A percentile compares a stretch with the other conserved stretches of the same genome.
Evolutionary conservation across 2,797 vertebrate species (phyloP).

Genomic region (Myioborus melanocephalus): DNA sequence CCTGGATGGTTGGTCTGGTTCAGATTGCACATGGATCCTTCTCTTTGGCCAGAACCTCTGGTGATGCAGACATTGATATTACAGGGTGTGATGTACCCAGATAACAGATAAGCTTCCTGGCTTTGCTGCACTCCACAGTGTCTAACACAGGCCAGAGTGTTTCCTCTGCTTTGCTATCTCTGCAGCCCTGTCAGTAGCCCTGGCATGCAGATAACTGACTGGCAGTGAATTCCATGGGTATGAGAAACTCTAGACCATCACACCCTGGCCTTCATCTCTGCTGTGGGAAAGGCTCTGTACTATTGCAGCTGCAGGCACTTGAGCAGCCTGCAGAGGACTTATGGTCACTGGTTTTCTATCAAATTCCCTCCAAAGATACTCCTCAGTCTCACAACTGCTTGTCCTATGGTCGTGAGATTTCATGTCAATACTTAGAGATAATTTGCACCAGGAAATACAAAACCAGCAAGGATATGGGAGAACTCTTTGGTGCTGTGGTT

Average conservation of each 20-base stretch:
- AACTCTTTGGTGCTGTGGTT: background rate
- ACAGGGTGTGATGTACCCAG: background rate
- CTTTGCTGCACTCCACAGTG: background rate
- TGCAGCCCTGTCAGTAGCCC: background rate
- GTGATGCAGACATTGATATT: background rate
- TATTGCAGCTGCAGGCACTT: background rate
- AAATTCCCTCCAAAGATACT: background rate
- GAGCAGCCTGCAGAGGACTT: background rate
- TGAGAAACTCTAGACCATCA: background rate
- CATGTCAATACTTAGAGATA: background rate
- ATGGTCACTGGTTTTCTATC: background rate
- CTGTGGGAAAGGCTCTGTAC: background rate
- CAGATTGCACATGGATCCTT: accelerated
- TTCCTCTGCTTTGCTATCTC: background rate
- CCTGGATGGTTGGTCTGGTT: background rate
- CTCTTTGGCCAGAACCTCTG: background rate
- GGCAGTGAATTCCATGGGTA: background rate
- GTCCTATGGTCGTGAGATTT: background rate
- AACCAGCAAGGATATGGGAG: background rate
- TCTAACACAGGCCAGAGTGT: background rate
- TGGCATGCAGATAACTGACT: background rate
- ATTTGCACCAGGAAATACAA: background rate
- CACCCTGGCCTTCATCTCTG: background rate
- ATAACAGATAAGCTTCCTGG: background rate
- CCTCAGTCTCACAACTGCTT: background rate